phyloP scores from a whole-genome alignment of 1,140 invertebrate genomes.

The Coptotermes formosanus region DNA sequence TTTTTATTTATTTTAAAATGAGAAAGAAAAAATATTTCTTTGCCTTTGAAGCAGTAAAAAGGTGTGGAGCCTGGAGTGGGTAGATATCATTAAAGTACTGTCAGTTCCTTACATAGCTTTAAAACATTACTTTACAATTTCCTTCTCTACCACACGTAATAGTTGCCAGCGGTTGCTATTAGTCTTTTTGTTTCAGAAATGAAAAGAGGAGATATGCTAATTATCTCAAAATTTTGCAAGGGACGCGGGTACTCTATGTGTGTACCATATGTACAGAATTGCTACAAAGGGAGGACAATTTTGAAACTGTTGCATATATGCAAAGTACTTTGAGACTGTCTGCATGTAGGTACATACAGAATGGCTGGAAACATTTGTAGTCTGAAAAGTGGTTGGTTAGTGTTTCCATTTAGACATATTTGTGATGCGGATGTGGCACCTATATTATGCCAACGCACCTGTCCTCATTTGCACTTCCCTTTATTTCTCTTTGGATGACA shows the following conservation, averaged over 20 bases:
- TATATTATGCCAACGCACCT: too few species aligned
- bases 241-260: not conserved
- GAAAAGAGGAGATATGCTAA: not conserved
- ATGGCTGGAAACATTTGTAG: not conserved
- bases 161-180: not conserved
- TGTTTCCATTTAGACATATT: not conserved
- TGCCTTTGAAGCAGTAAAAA: not conserved
- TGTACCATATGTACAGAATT: not conserved
- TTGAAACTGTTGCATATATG: not conserved
- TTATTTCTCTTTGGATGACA: too few species aligned
- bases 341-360: not conserved
- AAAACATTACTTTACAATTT: not conserved
- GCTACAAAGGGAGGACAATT: not conserved
- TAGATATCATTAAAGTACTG: not conserved
- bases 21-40: not conserved
- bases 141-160: not conserved
- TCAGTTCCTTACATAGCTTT: not conserved
- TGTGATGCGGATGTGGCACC: not conserved
- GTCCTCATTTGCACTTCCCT: too few species aligned
- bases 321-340: not conserved
- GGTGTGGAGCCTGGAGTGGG: not conserved
- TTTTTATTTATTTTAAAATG: not conserved
- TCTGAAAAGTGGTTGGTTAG: conserved; percentile 5
- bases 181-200: not conserved
- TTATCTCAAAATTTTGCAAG: not conserved